phyloP scores from a whole-genome alignment of 2,888 invertebrate genomes.

The Napeogenes sylphis region DNA sequence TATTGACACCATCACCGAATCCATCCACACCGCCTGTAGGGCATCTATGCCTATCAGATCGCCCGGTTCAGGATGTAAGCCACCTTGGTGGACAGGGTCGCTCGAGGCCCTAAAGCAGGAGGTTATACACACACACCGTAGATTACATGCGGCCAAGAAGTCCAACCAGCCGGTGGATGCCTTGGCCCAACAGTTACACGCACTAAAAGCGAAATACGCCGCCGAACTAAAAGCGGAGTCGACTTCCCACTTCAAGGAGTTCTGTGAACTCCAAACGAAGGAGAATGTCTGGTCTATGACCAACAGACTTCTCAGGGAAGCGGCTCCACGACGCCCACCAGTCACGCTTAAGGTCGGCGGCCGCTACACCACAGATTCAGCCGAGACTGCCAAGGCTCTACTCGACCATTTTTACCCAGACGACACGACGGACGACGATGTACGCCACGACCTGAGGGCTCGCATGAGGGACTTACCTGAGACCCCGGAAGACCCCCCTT shows the following conservation, averaged over 20 bases:
- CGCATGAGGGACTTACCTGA: neutral
- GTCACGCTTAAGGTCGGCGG: neutral
- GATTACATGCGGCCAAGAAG: neutral
- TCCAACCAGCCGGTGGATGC: neutral
- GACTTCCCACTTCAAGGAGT: no score
- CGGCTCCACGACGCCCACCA: constrained; percentile 7
- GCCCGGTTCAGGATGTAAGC: no score
- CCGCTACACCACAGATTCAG: neutral
- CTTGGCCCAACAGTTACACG: no score
- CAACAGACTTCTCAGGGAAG: neutral
- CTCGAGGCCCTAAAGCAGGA: neutral
- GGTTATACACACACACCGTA: constrained; percentile 4
- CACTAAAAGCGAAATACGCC: no score
- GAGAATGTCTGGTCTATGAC: no score
- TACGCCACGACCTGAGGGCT: constrained; percentile 13
- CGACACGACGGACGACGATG: neutral
- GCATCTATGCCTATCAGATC: no score
- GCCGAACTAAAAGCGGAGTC: no score
- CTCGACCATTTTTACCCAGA: no score
- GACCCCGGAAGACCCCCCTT: constrained; percentile 22
- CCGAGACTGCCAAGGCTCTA: no score
- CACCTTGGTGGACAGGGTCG: no score
- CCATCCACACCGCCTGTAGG: no score
- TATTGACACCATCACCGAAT: neutral
- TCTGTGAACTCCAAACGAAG: no score